Base-by-base conservation (phyloP, 2,113 vertebrate species). In the Chionodraco myersi region DNA sequence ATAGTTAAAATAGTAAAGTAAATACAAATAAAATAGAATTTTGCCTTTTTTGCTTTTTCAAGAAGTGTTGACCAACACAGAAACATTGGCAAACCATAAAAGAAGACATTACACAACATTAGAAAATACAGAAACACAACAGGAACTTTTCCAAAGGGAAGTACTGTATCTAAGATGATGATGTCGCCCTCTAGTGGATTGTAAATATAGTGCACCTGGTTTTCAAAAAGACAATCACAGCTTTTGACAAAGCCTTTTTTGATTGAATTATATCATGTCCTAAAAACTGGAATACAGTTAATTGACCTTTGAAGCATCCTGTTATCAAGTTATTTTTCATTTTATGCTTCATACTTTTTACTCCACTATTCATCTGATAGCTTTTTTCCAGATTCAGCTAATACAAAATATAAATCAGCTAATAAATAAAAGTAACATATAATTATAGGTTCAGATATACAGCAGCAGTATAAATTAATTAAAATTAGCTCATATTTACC, bases 171-270 rank as follows among this genome's bases (percentile, higher is more conserved):
- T 53, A 4, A 1, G 36, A 7, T 62, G 9, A 7, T 62, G 9
- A 13, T 74, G 21, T 16, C 73, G 83, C 92, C 92, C 90, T 78
- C 91, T 92, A 78, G 81, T 80, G 89, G 88, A 64, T 21, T 0
- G 4, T 11, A 30, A 66, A 47, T 4, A 57, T 62, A 77, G 15
- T 66, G 34, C 4, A 10, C 2, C 8, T 54, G 10, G 15, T 41
- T 59, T 49, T 54, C 34, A 30, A 1, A 41, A 9, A 41, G 5
- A 36, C 5, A 13, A 51, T 1, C 11, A 36, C 54, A 18, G 30
- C 23, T 54, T 26, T n/a, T 73, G 14, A 21, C 5, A 45, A 63
- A 2, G 4, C 9, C 51, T 51, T 59, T 34, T 23, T 41, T 6
- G 5, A 47, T 47, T 53, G 16, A 12, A 30, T 41, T 6, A 54